These are phyloP conservation scores for Barbus barbus DNA, from an alignment of 2,113 vertebrate species.

Conservation along the genomic window DNA sequence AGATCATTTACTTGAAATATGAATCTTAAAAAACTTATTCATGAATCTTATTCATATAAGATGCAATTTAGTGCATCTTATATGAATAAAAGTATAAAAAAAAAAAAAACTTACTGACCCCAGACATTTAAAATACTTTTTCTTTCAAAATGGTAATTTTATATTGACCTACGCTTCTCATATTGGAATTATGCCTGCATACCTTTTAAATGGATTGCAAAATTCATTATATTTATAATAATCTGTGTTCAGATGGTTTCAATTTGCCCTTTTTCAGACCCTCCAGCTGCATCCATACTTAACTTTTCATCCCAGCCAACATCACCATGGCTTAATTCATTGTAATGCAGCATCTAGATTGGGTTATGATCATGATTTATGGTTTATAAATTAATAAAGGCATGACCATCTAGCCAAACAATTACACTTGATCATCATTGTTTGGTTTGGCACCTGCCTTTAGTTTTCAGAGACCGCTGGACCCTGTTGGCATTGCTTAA, in stretches of 20 bases:
- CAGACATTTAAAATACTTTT: too few relatives aligned
- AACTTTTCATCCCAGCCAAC: too few relatives aligned
- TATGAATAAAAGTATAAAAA: not conserved
- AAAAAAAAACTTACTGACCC: not conserved
- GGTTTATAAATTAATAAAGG: not conserved
- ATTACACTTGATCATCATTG: not conserved
- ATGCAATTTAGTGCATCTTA: not conserved
- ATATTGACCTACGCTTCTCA: too few relatives aligned
- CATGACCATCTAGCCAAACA: not conserved
- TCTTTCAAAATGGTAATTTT: too few relatives aligned
- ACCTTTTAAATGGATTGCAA: not conserved
- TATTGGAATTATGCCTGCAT: not conserved
- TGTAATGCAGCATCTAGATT: too few relatives aligned
- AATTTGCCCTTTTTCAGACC: not conserved
- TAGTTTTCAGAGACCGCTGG: not conserved
- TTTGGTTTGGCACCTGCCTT: not conserved
- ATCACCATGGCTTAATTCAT: too few relatives aligned
- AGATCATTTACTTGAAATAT: not conserved
- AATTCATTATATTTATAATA: not conserved
- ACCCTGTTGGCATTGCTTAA: not conserved
- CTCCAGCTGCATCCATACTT: not conserved
- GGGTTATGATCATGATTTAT: too few relatives aligned
- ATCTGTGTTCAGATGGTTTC: not conserved
- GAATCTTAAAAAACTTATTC: not conserved
- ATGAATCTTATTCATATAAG: too few relatives aligned